Conservation (phyloP, 2,797 vertebrate genomes). For the Channa striata region DNA sequence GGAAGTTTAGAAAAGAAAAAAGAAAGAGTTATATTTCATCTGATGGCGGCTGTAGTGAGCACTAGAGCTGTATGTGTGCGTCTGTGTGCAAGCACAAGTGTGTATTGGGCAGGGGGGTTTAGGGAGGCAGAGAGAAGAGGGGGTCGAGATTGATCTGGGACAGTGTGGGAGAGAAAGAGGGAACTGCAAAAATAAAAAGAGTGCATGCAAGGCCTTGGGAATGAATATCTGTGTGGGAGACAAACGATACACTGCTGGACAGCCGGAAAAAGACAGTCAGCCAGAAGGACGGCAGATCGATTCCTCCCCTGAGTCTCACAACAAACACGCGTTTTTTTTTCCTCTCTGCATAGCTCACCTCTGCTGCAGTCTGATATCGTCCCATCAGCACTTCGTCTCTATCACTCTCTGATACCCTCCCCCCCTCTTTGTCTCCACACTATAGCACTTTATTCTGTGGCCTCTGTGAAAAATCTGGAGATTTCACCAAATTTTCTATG, state of each 20-base stretch:
- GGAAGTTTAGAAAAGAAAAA: slow-evolving; percentile 28
- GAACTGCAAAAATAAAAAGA: slow-evolving; percentile 53
- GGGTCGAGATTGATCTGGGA: slow-evolving; percentile 73
- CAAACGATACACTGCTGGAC: slow-evolving; percentile 69
- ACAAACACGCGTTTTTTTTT: slow-evolving; percentile 66
- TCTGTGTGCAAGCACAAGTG: not conserved
- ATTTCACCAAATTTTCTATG: slow-evolving; percentile 10
- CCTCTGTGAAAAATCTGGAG: slow-evolving; percentile 30
- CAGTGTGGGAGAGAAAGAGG: slow-evolving; percentile 71
- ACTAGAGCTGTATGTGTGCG: not conserved
- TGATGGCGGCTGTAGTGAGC: slow-evolving; percentile 43
- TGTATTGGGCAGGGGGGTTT: slow-evolving; percentile 13
- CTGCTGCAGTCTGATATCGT: slow-evolving; percentile 70
- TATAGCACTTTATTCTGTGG: slow-evolving; percentile 45
- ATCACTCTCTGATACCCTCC: slow-evolving; percentile 46
- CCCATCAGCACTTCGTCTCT: slow-evolving; percentile 77
- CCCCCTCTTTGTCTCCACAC: slow-evolving; percentile 59
- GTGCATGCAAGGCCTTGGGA: slow-evolving; percentile 67
- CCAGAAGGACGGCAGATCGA: slow-evolving; percentile 78
- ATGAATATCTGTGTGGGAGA: slow-evolving; percentile 60
- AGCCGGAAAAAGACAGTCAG: slow-evolving; percentile 77
- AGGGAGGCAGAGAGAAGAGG: slow-evolving; percentile 42
- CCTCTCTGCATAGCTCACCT: slow-evolving; percentile 73
- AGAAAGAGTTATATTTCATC: slow-evolving; percentile 52
- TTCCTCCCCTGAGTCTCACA: slow-evolving; percentile 78